These are phyloP conservation scores for Limnephilus marmoratus DNA, from an alignment of 2,888 invertebrate genomes.

Conservation along the genomic window DNA sequence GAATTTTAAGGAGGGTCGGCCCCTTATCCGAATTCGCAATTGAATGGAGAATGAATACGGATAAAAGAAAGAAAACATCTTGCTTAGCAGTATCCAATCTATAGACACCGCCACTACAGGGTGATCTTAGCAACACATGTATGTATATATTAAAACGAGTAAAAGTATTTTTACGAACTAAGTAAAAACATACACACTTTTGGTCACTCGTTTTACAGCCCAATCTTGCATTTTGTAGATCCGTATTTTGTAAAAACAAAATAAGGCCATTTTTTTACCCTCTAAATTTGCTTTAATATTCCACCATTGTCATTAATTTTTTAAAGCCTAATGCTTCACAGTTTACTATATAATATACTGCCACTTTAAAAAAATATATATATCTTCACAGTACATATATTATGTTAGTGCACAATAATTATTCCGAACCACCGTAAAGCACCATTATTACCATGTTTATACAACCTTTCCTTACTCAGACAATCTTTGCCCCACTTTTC, in stretches of 20 bases:
- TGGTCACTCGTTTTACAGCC: neutral
- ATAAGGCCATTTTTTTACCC: too few relatives aligned
- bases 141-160: too few relatives aligned
- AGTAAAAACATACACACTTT: neutral
- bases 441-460: neutral
- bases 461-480: neutral
- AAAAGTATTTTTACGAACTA: too few relatives aligned
- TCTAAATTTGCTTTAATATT: too few relatives aligned
- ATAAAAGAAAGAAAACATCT: constrained; percentile 24
- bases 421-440: neutral
- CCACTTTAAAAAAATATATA: too few relatives aligned
- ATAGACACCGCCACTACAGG: neutral
- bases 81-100: neutral
- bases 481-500: neutral
- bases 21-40: constrained; percentile 32
- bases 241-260: too few relatives aligned
- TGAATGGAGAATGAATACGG: constrained; percentile 37
- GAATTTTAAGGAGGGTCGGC: neutral
- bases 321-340: too few relatives aligned
- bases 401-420: too few relatives aligned
- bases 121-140: neutral
- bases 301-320: too few relatives aligned
- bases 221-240: too few relatives aligned
- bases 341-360: too few relatives aligned
- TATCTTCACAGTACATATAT: too few relatives aligned